These are phyloP conservation scores for Venturia canescens DNA, from an alignment of 1,140 invertebrate species.

Conservation along the genomic window DNA sequence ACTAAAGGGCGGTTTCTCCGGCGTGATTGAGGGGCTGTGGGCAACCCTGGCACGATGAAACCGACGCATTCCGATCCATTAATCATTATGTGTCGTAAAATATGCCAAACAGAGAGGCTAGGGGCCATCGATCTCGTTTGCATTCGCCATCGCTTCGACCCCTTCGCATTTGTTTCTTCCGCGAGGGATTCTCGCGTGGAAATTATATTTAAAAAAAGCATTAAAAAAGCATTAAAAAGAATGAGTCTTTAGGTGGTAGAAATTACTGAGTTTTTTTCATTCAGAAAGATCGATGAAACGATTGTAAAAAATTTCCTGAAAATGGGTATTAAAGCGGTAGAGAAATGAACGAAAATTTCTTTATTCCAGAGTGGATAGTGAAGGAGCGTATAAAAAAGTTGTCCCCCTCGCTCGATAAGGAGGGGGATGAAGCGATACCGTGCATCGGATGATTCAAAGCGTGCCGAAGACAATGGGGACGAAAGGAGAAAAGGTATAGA, in stretches of 20 bases:
- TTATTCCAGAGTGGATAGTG: conserved; percentile 3
- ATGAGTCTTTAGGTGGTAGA: too few species aligned
- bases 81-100: conserved; percentile 45
- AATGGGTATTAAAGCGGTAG: too few species aligned
- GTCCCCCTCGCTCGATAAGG: too few species aligned
- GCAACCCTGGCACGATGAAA: conserved; percentile 12
- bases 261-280: too few species aligned
- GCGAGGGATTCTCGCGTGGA: background rate
- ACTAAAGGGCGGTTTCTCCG: background rate
- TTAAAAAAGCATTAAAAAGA: too few species aligned
- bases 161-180: background rate
- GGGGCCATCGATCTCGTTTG: conserved; percentile 16
- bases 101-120: background rate
- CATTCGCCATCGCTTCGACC: background rate
- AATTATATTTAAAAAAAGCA: background rate
- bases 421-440: conserved; percentile 44
- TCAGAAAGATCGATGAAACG: too few species aligned
- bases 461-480: conserved; percentile 58
- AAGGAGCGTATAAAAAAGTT: conserved; percentile 56
- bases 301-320: too few species aligned
- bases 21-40: background rate
- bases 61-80: conserved; percentile 46
- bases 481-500: background rate
- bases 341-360: background rate
- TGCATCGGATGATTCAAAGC: conserved; percentile 67